phyloP scores from a whole-genome alignment of 2,888 invertebrate species.

The Drosophila austrosaltans region DNA sequence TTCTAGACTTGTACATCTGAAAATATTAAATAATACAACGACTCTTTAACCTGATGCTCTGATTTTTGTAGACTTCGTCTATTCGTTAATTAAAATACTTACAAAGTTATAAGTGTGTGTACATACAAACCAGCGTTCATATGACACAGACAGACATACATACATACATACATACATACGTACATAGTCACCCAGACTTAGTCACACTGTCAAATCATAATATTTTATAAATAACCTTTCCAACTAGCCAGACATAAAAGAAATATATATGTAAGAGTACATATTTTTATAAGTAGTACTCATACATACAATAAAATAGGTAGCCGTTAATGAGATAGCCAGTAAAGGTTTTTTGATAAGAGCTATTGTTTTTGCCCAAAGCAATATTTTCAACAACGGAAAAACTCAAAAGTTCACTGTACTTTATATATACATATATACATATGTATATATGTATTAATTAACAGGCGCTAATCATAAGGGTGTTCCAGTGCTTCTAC shows the following conservation, averaged over 20 bases:
- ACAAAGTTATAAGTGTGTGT: constrained; percentile 3
- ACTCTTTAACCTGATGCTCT: neutral
- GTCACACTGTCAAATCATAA: constrained; percentile 10
- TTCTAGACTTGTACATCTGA: neutral
- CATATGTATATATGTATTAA: neutral
- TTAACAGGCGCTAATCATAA: neutral
- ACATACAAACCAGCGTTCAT: neutral
- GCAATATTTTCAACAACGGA: neutral
- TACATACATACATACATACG: neutral
- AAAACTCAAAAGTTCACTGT: constrained; percentile 1
- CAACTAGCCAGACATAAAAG: neutral
- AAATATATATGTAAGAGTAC: neutral
- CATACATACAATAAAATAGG: constrained; percentile 6
- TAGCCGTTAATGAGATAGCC: constrained; percentile 1
- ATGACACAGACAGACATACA: neutral
- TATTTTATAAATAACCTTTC: constrained; percentile 17
- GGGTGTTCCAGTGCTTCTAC: neutral
- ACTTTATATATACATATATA: too few relatives aligned
- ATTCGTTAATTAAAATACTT: constrained; percentile 16
- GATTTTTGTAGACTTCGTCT: neutral
- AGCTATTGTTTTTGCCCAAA: neutral
- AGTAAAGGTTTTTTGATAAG: neutral
- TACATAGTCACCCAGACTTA: neutral
- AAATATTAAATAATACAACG: neutral
- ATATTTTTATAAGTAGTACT: neutral